A percentile compares a stretch with the other conserved stretches of the same genome.
Evolutionary conservation across 1,140 invertebrate species (phyloP).

Genomic region (Cydia splendana): DNA sequence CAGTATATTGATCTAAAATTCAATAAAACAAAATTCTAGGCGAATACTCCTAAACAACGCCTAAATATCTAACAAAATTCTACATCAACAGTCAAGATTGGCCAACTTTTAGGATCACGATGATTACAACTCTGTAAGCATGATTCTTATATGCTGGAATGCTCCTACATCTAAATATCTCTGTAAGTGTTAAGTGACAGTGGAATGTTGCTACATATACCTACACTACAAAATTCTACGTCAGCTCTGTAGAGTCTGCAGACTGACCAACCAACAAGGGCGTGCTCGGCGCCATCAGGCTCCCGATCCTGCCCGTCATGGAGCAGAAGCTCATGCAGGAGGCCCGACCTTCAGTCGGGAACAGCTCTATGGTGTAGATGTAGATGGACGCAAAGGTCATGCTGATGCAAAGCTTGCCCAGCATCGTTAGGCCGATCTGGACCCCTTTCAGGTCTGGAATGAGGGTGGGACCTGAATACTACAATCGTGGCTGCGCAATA

Average conservation of each 20-base stretch:
- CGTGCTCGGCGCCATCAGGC: constrained; percentile 82
- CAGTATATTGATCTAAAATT: too few species aligned
- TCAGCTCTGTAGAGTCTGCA: not conserved
- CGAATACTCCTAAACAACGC: too few species aligned
- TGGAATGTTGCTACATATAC: too few species aligned
- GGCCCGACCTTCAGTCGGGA: constrained; percentile 82
- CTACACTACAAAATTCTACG: too few species aligned
- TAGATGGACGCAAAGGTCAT: constrained; percentile 82
- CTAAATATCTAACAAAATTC: too few species aligned
- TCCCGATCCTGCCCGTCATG: constrained; percentile 83
- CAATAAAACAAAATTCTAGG: too few species aligned
- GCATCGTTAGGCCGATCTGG: constrained; percentile 71
- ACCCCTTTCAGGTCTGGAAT: constrained; percentile 69
- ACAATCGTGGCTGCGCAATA: not conserved
- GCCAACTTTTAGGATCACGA: too few species aligned
- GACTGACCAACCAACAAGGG: constrained; percentile 68
- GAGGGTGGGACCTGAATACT: not conserved
- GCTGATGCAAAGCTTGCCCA: constrained; percentile 83
- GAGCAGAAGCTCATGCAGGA: constrained; percentile 82
- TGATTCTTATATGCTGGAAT: too few species aligned
- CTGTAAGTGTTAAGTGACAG: too few species aligned
- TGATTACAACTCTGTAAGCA: too few species aligned
- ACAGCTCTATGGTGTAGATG: constrained; percentile 85
- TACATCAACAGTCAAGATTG: too few species aligned
- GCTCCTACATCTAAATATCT: too few species aligned